Conservation (phyloP, 2,797 vertebrate species). For the Acropternis orthonyx region DNA sequence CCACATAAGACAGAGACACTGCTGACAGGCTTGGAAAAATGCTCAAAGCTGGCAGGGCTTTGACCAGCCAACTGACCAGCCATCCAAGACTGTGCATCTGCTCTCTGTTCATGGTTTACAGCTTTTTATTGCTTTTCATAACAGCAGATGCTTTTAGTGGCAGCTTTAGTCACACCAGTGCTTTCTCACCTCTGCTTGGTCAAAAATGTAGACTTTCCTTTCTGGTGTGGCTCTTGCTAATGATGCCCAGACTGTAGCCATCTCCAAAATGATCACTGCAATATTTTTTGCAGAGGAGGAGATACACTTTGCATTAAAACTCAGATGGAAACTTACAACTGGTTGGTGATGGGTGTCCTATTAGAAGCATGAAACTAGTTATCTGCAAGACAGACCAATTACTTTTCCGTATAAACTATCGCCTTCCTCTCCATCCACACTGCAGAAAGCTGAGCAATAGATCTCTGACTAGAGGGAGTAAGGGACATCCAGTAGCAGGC, state of each 20-base stretch:
- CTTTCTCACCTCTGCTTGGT: not conserved
- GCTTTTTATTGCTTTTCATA: not conserved
- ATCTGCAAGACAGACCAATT: conserved; percentile 31
- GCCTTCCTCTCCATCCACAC: not conserved
- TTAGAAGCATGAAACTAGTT: conserved; percentile 8
- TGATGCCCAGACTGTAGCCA: not conserved
- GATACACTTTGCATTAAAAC: not conserved
- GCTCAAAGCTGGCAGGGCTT: not conserved
- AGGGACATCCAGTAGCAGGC: not conserved
- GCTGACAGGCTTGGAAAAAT: not conserved
- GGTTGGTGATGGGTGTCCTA: not conserved
- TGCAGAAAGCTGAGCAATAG: not conserved
- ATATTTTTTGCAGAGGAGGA: not conserved
- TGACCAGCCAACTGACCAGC: not conserved
- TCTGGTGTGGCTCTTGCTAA: not conserved
- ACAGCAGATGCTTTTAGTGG: not conserved
- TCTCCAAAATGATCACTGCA: not conserved
- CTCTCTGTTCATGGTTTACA: not conserved
- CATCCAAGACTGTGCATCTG: not conserved
- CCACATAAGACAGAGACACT: not conserved
- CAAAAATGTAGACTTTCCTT: not conserved
- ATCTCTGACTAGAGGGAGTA: not conserved
- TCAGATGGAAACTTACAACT: conserved; percentile 9
- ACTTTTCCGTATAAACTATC: not conserved
- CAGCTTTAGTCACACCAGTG: not conserved